phyloP scores from a whole-genome alignment of 2,113 vertebrate genomes.

The Canis aureus region DNA sequence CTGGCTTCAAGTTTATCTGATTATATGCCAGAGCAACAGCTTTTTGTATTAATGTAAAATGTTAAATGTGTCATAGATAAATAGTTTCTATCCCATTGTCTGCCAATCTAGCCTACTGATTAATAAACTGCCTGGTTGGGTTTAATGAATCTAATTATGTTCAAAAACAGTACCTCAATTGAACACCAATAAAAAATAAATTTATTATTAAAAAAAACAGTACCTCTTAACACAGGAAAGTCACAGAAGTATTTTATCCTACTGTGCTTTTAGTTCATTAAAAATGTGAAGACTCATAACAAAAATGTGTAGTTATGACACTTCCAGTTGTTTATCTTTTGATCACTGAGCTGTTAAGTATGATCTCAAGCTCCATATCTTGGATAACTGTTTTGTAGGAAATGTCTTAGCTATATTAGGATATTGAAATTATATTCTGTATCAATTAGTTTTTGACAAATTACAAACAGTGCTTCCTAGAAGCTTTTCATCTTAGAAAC shows the following conservation, averaged over 20 bases:
- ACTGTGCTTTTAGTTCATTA: slow-evolving; percentile 57
- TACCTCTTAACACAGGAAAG: slow-evolving; percentile 69
- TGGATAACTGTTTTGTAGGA: slow-evolving; percentile 67
- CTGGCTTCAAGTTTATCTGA: slow-evolving; percentile 73
- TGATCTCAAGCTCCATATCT: slow-evolving; percentile 59
- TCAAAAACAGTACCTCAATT: slow-evolving; percentile 75
- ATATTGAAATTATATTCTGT: slow-evolving; percentile 42
- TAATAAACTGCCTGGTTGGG: slow-evolving; percentile 81
- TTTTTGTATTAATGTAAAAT: slow-evolving; percentile 76
- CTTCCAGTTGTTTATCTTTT: slow-evolving; percentile 41
- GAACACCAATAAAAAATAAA: no score
- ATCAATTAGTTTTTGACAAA: slow-evolving; percentile 64
- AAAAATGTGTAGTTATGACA: not conserved
- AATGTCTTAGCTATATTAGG: slow-evolving; percentile 39
- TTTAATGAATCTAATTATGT: slow-evolving; percentile 81
- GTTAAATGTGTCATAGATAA: slow-evolving; percentile 81
- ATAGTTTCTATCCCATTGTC: slow-evolving; percentile 76
- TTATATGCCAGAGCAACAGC: slow-evolving; percentile 69
- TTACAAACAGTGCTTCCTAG: not conserved
- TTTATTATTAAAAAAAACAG: slow-evolving; percentile 43
- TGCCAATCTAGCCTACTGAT: slow-evolving; percentile 76
- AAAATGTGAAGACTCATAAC: slow-evolving; percentile 17
- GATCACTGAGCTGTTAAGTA: slow-evolving; percentile 18
- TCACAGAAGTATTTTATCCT: slow-evolving; percentile 37
- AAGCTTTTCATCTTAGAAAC: not conserved